Evolutionary conservation across 2,113 vertebrate genomes (phyloP).

Genomic region (pig (Sus scrofa)): T2T-Sscrofa CM000818.6:109848001-109848500

Average conservation of each 20-base stretch:
- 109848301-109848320: not conserved
- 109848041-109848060: too few relatives aligned
- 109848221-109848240: not conserved
- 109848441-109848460: not conserved
- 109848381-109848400: not conserved
- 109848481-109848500: not conserved
- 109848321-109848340: not conserved
- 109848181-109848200: not conserved
- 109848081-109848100: not conserved
- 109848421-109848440: not conserved
- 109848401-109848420: not conserved
- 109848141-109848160: not conserved
- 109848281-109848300: not conserved
- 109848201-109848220: not conserved
- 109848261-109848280: constrained; percentile 2
- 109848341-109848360: not conserved
- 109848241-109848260: not conserved
- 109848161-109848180: not conserved
- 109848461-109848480: not conserved
- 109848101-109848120: not conserved
- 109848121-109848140: not conserved
- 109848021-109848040: too few relatives aligned
- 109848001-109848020: too few relatives aligned
- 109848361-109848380: constrained; percentile 4
- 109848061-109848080: too few relatives aligned